Evolutionary conservation across 53 echinoderm and acorn worm genomes (phyloP).

Genomic region (Antedon mediterranea): DNA sequence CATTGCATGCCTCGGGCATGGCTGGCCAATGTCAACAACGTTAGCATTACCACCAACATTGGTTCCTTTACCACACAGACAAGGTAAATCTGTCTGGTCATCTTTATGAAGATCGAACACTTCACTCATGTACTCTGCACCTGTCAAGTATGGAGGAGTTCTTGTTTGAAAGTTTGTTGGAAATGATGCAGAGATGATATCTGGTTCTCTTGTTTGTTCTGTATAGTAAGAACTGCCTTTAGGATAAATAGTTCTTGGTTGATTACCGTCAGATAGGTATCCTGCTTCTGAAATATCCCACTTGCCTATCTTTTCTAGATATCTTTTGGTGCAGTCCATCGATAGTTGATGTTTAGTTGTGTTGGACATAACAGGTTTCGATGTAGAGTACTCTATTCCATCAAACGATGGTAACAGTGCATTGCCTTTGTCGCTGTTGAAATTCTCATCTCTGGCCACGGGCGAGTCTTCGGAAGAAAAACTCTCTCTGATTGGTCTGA

Average conservation of each 20-base stretch:
- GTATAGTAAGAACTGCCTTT: neutral
- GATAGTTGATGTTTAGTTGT: neutral
- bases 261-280: neutral
- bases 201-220: neutral
- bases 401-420: neutral
- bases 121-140: neutral
- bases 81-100: neutral
- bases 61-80: neutral
- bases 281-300: conserved; percentile 10
- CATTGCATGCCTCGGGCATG: neutral
- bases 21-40: neutral
- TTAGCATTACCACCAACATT: neutral
- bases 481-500: conserved; percentile 39
- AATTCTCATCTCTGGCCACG: conserved; percentile 1
- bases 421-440: neutral
- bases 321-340: neutral
- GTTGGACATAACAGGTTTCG: neutral
- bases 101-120: neutral
- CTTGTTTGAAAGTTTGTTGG: neutral
- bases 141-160: neutral
- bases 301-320: neutral
- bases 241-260: neutral
- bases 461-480: conserved; percentile 29
- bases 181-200: neutral
- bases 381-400: neutral